Base-by-base conservation (phyloP, 2,888 invertebrate genomes). In the Ormyrus nitidulus region DNA sequence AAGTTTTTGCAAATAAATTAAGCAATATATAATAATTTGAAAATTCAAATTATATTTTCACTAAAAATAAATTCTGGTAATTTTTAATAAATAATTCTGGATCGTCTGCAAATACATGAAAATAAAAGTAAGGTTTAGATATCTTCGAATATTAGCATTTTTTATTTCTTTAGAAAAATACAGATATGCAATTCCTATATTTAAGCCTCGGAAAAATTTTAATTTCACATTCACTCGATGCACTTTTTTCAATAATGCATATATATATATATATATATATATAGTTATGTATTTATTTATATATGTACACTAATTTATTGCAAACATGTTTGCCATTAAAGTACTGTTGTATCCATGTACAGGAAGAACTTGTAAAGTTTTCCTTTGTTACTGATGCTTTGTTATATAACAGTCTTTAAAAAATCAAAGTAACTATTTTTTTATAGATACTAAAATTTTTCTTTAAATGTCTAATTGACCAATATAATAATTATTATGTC, bases 131-230 rank as follows among this genome's bases (percentile, higher is more conserved):
- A 66, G 65, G 9, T 46, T 51, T 66, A 73, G 34, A 48, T 72
- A 79, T 81, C 78, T n/a, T 79, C 66, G 56, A 80, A 64, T 71
- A 77, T 81, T 82, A 84, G 81, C 68, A 75, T 81, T 82, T 81
- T 84, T 83, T 83, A 83, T 84, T 84, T 83, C 71, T 83, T 84
- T 84, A 85, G 83, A 85, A 85, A 85, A 85, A 84, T 84, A 85
- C 84, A 84, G 82, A 84, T 84, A 83, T 84, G 83, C 83, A 77
- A 81, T 81, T 83, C 77, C 76, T 79, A 72, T 58, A 80, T 62
- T 70, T 77, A 81, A 74, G 79, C 80, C 74, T 74, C 76, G 65
- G 77, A 71, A 77, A 72, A 78, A 81, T 79, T 77, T 74, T 64
- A 64, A 81, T 72, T 44, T 62, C 70, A 80, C 68, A 83, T 80